phyloP scores from a whole-genome alignment of 2,888 invertebrate genomes.

The Hermaeophaga mercurialis region DNA sequence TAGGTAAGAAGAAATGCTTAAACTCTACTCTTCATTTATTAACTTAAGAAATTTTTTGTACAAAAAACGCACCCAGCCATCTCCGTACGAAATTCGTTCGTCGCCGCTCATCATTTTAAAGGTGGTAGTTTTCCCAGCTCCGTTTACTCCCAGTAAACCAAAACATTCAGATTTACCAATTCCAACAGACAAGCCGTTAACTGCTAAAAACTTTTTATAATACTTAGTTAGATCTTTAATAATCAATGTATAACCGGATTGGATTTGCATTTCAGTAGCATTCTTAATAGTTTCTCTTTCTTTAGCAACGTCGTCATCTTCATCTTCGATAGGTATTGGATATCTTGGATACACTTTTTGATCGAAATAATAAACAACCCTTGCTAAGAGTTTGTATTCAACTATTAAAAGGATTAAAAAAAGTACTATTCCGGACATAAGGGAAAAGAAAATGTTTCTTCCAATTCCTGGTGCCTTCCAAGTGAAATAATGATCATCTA shows the following conservation, averaged over 20 bases:
- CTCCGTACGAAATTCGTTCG: conserved; percentile 70
- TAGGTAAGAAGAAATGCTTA: no score
- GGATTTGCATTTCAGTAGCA: conserved; percentile 50
- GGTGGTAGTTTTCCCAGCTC: conserved; percentile 86
- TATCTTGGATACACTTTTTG: conserved; percentile 19
- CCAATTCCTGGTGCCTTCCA: conserved; percentile 75
- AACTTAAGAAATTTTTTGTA: no score
- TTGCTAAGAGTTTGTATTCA: conserved; percentile 65
- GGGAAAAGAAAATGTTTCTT: conserved; percentile 67
- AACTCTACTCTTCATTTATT: no score
- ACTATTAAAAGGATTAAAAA: conserved; percentile 67
- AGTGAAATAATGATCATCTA: conserved; percentile 60
- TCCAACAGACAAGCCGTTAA: conserved; percentile 69
- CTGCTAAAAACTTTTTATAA: conserved; percentile 70
- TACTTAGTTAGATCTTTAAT: conserved; percentile 77
- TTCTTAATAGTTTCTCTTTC: conserved; percentile 61
- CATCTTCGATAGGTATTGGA: conserved; percentile 45
- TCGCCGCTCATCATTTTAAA: conserved; percentile 92
- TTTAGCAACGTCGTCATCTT: conserved; percentile 62
- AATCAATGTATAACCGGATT: conserved; percentile 61
- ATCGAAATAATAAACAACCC: conserved; percentile 55
- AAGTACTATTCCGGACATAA: conserved; percentile 62
- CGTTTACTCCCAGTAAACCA: conserved; percentile 82
- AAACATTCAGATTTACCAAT: conserved; percentile 78
- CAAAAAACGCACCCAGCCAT: conserved; percentile 65